phyloP scores from a whole-genome alignment of 2,113 vertebrate species.

The Prionailurus viverrinus region DNA sequence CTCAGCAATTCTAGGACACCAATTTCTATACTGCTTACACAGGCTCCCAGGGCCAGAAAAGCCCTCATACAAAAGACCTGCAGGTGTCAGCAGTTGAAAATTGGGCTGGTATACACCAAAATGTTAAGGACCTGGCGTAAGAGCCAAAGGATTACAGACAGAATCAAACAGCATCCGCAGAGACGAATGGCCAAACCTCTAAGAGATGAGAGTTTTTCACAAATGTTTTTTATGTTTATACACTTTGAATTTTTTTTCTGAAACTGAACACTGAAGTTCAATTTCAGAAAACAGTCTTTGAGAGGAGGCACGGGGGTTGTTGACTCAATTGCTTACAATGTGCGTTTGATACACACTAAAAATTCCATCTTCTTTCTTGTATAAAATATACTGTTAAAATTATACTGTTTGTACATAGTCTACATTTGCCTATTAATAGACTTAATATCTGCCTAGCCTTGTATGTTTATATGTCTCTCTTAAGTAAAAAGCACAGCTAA shows the following conservation, averaged over 20 bases:
- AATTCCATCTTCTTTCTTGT: background rate
- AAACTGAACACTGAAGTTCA: conserved; percentile 20
- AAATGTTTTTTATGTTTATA: conserved; percentile 5
- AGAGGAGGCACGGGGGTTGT: background rate
- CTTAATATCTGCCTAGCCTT: background rate
- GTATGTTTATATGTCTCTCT: background rate
- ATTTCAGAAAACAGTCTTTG: background rate
- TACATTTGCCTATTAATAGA: background rate
- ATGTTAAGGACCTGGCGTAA: background rate
- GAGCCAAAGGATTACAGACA: background rate
- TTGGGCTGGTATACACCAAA: background rate
- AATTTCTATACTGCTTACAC: background rate
- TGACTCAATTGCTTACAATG: background rate
- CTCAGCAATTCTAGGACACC: background rate
- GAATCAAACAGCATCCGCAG: background rate
- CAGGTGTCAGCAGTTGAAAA: background rate
- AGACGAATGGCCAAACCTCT: background rate
- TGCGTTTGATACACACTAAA: background rate
- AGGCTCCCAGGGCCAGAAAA: background rate
- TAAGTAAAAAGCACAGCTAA: conserved; percentile 23
- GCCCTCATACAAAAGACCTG: background rate
- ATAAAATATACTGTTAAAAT: conserved; percentile 37
- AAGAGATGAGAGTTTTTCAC: background rate
- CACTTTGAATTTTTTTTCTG: background rate
- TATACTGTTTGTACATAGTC: background rate